Base-by-base conservation (phyloP, 2,797 vertebrate species). In the Falco columbarius region DNA sequence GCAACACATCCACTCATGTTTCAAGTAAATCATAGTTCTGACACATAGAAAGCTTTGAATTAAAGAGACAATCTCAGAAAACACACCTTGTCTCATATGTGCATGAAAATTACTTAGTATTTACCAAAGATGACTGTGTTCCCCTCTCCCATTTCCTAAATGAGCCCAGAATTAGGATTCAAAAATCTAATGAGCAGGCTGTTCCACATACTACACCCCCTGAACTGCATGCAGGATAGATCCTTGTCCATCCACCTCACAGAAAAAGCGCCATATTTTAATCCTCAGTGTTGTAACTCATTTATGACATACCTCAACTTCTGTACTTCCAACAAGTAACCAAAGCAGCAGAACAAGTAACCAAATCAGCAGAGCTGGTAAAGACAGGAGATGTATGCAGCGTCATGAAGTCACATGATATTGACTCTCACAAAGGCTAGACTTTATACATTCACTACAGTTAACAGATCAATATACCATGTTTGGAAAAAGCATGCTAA, bases 81-180 rank as follows among this genome's bases (percentile, higher is more conserved):
- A 68, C 29, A 56, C 1, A 1, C 4, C 9, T 14, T 38, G 10
- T 73, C 66, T 81, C 30, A 55, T 0, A 9, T 8, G 3, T 15
- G 14, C 12, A 84, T 4, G 8, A 79, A 66, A 88, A 79, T 21
- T 20, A 90, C 63, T 18, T 3, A 29, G 8, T 0, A 2, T 19
- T 62, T 70, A 73, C 12, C 17, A 51, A 82, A 85, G 44, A 29
- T 8, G 22, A 59, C 7, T 12, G 14, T 54, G 5, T 2, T 5
- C 5, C 5, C 2, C n/a, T 9, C 16, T 8, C 4, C 30, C 6
- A 32, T 26, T 46, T 86, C 66, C 82, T 62, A 73, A 74, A 49
- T 12, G 6, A 70, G 3, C 6, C 4, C 34, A 76, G 36, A 85
- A 84, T 52, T 44, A 81, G 14, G 9, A 54, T 6, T 82, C 17